phyloP scores from a whole-genome alignment of 2,113 vertebrate genomes.

The Pollachius pollachius region DNA sequence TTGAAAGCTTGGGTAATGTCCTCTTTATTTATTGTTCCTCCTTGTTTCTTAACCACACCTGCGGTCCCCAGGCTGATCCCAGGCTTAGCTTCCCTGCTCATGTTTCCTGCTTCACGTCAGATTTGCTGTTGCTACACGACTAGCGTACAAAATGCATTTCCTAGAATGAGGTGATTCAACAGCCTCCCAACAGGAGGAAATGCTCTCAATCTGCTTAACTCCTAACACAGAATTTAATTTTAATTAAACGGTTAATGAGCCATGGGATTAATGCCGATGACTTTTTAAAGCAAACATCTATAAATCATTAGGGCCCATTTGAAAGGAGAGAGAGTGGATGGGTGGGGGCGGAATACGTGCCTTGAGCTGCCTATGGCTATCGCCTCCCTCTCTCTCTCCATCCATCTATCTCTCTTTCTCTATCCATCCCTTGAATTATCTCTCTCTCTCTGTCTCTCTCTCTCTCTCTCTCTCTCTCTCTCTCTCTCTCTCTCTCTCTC shows the following conservation, averaged over 20 bases:
- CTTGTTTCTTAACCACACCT: too few relatives aligned
- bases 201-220: constrained; percentile 77
- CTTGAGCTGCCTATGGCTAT: constrained; percentile 52
- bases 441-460: not conserved
- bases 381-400: constrained; percentile 5
- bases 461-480: too few relatives aligned
- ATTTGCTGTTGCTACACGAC: constrained; percentile 44
- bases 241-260: constrained; percentile 85
- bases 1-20: too few relatives aligned
- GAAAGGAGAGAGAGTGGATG: constrained; percentile 51
- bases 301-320: constrained; percentile 80
- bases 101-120: constrained; percentile 40
- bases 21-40: too few relatives aligned
- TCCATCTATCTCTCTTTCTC: constrained; percentile 10
- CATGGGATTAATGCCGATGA: constrained; percentile 84
- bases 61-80: not conserved
- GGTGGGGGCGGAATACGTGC: constrained; percentile 58
- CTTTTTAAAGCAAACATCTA: constrained; percentile 85
- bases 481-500: too few relatives aligned
- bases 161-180: constrained; percentile 68
- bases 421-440: not conserved
- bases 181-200: constrained; percentile 71
- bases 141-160: constrained; percentile 52
- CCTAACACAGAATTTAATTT: constrained; percentile 79
- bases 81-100: constrained; percentile 10